Base-by-base conservation (phyloP, 2,797 vertebrate genomes). In the Paedocypris micromegethes region DNA sequence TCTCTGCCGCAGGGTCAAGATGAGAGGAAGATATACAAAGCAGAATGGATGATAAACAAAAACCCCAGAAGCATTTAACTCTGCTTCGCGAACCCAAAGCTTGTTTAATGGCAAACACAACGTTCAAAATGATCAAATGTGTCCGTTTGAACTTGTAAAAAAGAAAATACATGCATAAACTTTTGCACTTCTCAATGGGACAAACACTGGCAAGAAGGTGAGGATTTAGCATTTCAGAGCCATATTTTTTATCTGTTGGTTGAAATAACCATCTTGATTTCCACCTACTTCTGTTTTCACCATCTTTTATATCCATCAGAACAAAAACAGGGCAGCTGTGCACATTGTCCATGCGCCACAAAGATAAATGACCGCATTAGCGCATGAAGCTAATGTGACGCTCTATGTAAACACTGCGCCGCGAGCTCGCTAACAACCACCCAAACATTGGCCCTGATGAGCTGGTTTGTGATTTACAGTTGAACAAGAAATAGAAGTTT, bases 1-100 rank as follows among this genome's bases (percentile, higher is more conserved):
- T 79, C 79, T 83, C 70, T 61, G 55, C 57, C 47, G 66, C 51
- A 49, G 67, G 75, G 76, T 78, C 77, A 80, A 73, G 73, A 80
- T 63, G 75, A 79, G 71, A 46, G 44, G 49, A 58, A 73, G 66
- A 81, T 80, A 81, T 72, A 83, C 61, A 77, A 48, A 73, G 52
- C 66, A 72, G 48, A 75, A 53, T 42, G 64, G 46, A 72, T 5
- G 58, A 65, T 51, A 74, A 52, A 72, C 57, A 74, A 57, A 68
- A 9, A 4, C 2, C 2, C 9, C 23, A 23, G 23, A 23, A 43
- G 4, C 43, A 43, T 41, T 7, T n/a, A 56, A 6, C 9, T 8
- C 52, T 68, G 40, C 65, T 50, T 5, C 56, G 44, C 47, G 1
- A 8, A 47, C 7, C 3, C 3, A 43, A 58, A 57, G 23, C 23